These are phyloP conservation scores for Catharus ustulatus DNA, from an alignment of 2,797 vertebrate genomes.

Conservation along the genomic window DNA sequence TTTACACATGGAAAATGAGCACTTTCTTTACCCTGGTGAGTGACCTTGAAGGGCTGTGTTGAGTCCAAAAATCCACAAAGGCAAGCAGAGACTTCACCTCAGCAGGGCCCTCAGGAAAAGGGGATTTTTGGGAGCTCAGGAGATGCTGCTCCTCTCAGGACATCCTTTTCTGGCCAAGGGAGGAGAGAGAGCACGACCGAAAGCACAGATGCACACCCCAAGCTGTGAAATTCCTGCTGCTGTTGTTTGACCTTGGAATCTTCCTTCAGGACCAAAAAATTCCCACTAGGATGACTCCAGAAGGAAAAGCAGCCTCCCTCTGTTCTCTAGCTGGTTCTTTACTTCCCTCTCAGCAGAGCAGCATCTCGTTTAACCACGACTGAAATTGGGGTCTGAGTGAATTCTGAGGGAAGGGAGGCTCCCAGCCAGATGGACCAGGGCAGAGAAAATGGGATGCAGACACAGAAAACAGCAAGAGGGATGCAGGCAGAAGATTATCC, in stretches of 20 bases:
- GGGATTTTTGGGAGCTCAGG: neutral
- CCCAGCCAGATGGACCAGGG: neutral
- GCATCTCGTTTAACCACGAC: neutral
- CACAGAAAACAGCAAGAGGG: neutral
- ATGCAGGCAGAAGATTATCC: neutral
- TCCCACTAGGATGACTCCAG: neutral
- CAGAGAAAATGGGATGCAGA: neutral
- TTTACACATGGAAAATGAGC: neutral
- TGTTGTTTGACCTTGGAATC: slow-evolving; percentile 8
- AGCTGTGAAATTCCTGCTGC: neutral
- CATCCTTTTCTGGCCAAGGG: neutral
- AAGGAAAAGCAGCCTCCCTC: neutral
- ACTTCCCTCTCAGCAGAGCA: neutral
- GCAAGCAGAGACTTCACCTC: neutral
- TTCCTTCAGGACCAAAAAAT: neutral
- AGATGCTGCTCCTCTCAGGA: neutral
- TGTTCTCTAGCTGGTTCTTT: neutral
- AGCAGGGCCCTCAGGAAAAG: neutral
- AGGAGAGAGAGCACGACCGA: neutral
- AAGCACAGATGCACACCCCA: neutral
- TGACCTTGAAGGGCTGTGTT: neutral
- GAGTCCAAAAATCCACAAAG: neutral
- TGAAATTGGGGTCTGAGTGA: neutral
- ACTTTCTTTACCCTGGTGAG: neutral
- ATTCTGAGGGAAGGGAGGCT: neutral